Base-by-base conservation (phyloP, 2,888 invertebrate genomes). In the Anodontia alba region DNA sequence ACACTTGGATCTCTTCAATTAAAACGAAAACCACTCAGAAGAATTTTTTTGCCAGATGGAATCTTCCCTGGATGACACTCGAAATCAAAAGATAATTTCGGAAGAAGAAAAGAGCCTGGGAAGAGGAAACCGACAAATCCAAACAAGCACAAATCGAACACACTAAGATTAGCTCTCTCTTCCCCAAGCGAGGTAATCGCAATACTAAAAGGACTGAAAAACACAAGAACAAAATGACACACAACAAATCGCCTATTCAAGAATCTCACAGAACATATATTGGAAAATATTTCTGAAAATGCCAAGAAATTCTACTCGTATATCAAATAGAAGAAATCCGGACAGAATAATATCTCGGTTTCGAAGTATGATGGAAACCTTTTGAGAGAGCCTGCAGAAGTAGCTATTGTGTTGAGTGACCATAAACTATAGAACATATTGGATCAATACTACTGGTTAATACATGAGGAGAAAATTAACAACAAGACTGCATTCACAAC, bases 21-120 rank as follows among this genome's bases (percentile, higher is more conserved):
- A n/a, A 57, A n/a, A 66, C 72, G 33, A 67, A 81, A 49, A 78
- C 73, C n/a, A 72, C 78, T n/a, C 74, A 78, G 68, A 81, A 75
- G 42, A 81, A 81, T 42, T 57, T 81, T 29, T 57, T 78, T 66
- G 71, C 78, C 0, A 33, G 78, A 26, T 78, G 78, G 78, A 78
- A 73, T 38, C 67, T 77, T 20, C 77, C 67, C 20, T 77, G 77
- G 77, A 68, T 73, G 23, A 66, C 62, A 23, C 43, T 31, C 57
- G 49, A 73, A 42, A 70, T 78, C 8, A 78, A 75, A 38, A 43
- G 71, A 31, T 38, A 75, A 26, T 79, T 73, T 54, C 75, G 42
- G 8, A 70, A 72, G 43, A 78, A 75, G 33, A 79, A 79, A 75
- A 46, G 72, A 17, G 72, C 75, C 1, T 80, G 79, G 79, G 43